Base-by-base conservation (phyloP, 2,113 vertebrate species). In the Calyptommatus sinebrachiatus region DNA sequence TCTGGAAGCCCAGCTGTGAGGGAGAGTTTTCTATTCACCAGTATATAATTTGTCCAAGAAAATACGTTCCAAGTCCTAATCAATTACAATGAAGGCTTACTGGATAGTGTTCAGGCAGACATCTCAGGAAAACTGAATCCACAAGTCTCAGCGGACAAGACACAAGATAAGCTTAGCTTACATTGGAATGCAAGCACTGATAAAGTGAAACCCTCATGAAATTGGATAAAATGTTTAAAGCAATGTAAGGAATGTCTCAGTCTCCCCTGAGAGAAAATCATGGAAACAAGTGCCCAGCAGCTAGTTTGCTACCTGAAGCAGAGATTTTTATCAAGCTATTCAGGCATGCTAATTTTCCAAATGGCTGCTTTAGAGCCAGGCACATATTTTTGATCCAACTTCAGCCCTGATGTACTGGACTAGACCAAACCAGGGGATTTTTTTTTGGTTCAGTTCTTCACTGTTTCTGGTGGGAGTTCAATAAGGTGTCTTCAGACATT, bases 11-110 rank as follows among this genome's bases (percentile, higher is more conserved):
- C 93, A 93, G 89, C 90, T 93, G 92, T 90, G 89, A 92, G 89
- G 89, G 90, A 93, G 91, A 93, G 90, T 87, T 86, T 88, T 84
- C 88, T 89, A 87, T 88, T 93, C 91, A 92, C 93, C 89, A 92
- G 90, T 88, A 91, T 85, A 92, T 87, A 91, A 89, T 91, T 92
- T 92, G 91, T 93, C 88, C 91, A 88, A 89, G 90, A 89, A 92
- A 89, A 86, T 88, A 86, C 0, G 78, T 93, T 94, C 93, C 91
- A 92, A 93, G 85, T 91, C 84, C 88, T 92, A 92, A 92, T 93
- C 92, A 93, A 90, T 93, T 92, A 85, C 86, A 88, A 90, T 92
- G 90, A 93, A 92, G 88, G 89, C 85, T 91, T 91, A 76, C 85
- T 92, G 89, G 91, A 92, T 73, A 82, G 45, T 26, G 74, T 90